Base-by-base conservation (phyloP, 2,113 vertebrate genomes). In the Ranitomeya imitator region DNA sequence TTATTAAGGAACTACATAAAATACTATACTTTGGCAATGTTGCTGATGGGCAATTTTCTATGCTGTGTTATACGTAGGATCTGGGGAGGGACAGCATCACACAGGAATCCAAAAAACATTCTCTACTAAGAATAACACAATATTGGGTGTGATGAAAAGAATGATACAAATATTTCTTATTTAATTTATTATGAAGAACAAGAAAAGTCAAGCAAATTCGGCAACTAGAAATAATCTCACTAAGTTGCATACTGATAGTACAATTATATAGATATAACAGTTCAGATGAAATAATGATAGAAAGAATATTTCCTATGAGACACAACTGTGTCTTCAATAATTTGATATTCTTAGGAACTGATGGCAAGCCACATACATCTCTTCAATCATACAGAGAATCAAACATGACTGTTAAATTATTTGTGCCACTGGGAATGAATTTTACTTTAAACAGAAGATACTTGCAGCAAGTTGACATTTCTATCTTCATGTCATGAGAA, bases 391-490 rank as follows among this genome's bases (percentile, higher is more conserved):
- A 65, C 23, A 37, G 19, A 65, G 12, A 83, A 83, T 67, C 60
- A 83, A 83, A 83, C 80, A 67, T 83, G 80, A 65, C 80, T 45
- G 26, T n/a, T 65, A 65, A 83, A 63, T 83, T 65, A 65, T 83
- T 83, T 83, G 60, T 83, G 80, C 80, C 80, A 67, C 60, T 51
- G 80, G 80, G 60, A 83, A 83, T 37, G 59, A 83, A 63, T 65
- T 52, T 65, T 65, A 61, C 16, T 74, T 45, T 83, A 83, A 31
- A 83, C 45, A 83, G 60, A 51, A 65, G 59, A 65, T 61, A 60
- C 57, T 67, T 21, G 59, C 57, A 65, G 31, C 14, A 63, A 23
- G 57, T 37, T 81, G 15, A 83, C 60, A 63, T 67, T 61, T n/a
- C 57, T 65, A 21, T 81, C 79, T 81, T 16, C 60, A 65, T 26